Evolutionary conservation across 1,140 invertebrate species (phyloP).

Genomic region (Bombus confusus): DNA sequence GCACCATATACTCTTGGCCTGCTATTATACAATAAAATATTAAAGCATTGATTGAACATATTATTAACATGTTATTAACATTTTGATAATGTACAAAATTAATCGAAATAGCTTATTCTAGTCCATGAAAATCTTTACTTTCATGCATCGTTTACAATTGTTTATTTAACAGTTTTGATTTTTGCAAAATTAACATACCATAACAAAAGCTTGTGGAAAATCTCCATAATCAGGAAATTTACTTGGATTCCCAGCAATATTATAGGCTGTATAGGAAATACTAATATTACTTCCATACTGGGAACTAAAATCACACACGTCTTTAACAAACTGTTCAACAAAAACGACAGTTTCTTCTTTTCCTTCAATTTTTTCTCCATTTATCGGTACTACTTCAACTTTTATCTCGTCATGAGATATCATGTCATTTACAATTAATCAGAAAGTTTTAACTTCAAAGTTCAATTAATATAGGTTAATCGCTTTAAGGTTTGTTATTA

Average conservation of each 20-base stretch:
- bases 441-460: slow-evolving; percentile 4
- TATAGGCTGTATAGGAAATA: slow-evolving; percentile 93
- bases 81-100: not conserved
- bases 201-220: slow-evolving; percentile 93
- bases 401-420: slow-evolving; percentile 46
- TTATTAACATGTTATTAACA: slow-evolving; percentile 14
- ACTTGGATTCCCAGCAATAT: slow-evolving; percentile 90
- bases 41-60: not conserved
- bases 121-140: not conserved
- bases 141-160: not conserved
- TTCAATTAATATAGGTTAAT: slow-evolving; percentile 36
- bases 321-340: slow-evolving; percentile 86
- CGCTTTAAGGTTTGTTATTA: not conserved
- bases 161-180: not conserved
- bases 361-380: slow-evolving; percentile 30
- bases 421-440: slow-evolving; percentile 51
- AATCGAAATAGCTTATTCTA: not conserved
- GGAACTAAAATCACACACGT: slow-evolving; percentile 92
- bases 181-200: slow-evolving; percentile 84
- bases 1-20: not conserved
- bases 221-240: slow-evolving; percentile 95
- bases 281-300: slow-evolving; percentile 94
- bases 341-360: slow-evolving; percentile 75
- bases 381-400: slow-evolving; percentile 36
- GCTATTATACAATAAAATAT: not conserved